These are phyloP conservation scores for Betta splendens DNA, from an alignment of 2,797 vertebrate species.

Conservation along the genomic window DNA sequence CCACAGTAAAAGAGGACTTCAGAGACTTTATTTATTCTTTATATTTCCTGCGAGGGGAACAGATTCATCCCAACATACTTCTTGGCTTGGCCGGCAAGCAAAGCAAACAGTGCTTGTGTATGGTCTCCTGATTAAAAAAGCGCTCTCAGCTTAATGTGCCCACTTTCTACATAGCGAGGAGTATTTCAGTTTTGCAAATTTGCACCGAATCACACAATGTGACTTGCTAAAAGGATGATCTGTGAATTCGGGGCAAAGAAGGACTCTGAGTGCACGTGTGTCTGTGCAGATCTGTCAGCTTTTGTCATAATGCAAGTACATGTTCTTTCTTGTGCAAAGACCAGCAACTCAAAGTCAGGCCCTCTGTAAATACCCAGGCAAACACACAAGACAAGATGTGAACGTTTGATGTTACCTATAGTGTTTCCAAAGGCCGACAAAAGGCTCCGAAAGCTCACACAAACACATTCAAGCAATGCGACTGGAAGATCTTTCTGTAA, in stretches of 20 bases:
- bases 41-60: conserved; percentile 34
- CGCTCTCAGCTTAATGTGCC: conserved; percentile 15
- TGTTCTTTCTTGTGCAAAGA: conserved; percentile 65
- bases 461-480: conserved; percentile 51
- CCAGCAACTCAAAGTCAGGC: conserved; percentile 55
- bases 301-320: conserved; percentile 56
- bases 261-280: conserved; percentile 26
- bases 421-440: conserved; percentile 41
- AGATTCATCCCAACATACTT: conserved; percentile 24
- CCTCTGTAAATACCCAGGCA: conserved; percentile 20
- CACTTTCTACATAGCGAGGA: conserved; percentile 29
- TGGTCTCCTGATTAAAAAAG: conserved; percentile 45
- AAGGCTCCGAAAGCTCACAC: conserved; percentile 19
- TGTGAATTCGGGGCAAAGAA: conserved; percentile 42
- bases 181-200: conserved; percentile 39
- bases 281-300: conserved; percentile 39
- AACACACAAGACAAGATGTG: conserved; percentile 57
- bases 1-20: conserved; percentile 33
- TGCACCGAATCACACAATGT: conserved; percentile 41
- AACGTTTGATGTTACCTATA: conserved; percentile 39
- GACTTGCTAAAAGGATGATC: conserved; percentile 24
- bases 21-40: conserved; percentile 63
- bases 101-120: conserved; percentile 44
- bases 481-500: conserved; percentile 79
- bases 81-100: conserved; percentile 18